Percentiles rank a stretch among this genome's conserved stretches.
phyloP scores from a whole-genome alignment of 2,797 vertebrate species.

The Semaprochilodus insignis region DNA sequence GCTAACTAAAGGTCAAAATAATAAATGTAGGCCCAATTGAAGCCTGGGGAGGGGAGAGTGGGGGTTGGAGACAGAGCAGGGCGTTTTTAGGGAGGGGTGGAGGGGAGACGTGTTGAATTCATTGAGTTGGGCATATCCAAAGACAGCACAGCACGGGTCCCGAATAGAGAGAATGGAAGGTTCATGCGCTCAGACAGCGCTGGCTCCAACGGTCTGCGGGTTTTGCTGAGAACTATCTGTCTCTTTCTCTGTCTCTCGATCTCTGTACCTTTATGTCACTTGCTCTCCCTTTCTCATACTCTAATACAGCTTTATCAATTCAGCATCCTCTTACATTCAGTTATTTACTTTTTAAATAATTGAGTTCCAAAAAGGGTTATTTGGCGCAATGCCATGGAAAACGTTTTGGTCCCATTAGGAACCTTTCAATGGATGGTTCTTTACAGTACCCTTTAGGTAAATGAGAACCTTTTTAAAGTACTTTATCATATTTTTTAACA shows the following conservation, averaged over 20 bases:
- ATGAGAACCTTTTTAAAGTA: background rate
- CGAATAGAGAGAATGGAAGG: slow-evolving; percentile 72
- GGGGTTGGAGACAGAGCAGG: slow-evolving; percentile 56
- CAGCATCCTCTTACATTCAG: background rate
- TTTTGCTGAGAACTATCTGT: slow-evolving; percentile 40
- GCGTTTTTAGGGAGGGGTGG: slow-evolving; percentile 74
- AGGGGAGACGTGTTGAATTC: slow-evolving; percentile 77
- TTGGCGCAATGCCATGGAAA: background rate
- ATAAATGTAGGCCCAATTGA: slow-evolving; percentile 85
- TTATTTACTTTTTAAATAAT: background rate
- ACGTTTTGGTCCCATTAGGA: background rate
- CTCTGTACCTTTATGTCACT: slow-evolving; percentile 13
- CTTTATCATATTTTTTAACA: background rate
- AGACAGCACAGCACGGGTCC: slow-evolving; percentile 73
- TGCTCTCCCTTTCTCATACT: background rate
- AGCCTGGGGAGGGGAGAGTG: slow-evolving; percentile 64
- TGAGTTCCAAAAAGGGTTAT: background rate
- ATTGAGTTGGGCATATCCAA: slow-evolving; percentile 76
- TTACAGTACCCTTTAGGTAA: background rate
- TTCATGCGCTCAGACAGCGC: slow-evolving; percentile 72
- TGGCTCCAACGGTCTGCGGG: slow-evolving; percentile 68
- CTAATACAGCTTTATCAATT: background rate
- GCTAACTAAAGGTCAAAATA: slow-evolving; percentile 86
- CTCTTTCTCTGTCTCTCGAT: background rate
- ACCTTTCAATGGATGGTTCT: background rate